These are phyloP conservation scores for Sylvilagus floridanus DNA, from an alignment of 2,797 vertebrate genomes.

Conservation along the genomic window DNA sequence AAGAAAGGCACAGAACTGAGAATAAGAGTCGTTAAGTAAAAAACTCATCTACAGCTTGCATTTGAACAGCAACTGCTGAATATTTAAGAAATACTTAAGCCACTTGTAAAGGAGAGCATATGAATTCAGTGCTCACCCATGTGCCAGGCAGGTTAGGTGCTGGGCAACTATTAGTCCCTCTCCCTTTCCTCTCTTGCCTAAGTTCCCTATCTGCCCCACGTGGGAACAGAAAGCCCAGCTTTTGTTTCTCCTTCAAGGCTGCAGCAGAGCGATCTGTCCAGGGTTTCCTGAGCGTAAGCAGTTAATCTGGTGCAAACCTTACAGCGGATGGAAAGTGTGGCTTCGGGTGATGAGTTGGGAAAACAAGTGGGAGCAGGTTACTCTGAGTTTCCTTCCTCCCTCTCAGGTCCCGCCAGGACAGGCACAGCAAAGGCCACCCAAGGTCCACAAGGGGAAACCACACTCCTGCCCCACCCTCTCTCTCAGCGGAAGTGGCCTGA, in stretches of 20 bases:
- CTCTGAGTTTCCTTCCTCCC: neutral
- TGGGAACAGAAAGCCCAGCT: neutral
- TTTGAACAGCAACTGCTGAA: neutral
- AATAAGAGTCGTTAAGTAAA: slow-evolving; percentile 50
- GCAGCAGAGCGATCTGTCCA: neutral
- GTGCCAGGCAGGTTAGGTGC: neutral
- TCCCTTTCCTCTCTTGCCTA: neutral
- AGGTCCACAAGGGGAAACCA: accelerated
- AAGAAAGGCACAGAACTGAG: slow-evolving; percentile 53
- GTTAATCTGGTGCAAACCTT: neutral
- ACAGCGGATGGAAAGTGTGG: neutral
- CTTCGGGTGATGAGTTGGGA: neutral
- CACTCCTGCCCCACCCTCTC: no score
- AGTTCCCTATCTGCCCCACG: neutral
- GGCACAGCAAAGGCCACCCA: neutral
- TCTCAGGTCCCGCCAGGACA: neutral
- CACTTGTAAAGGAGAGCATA: neutral
- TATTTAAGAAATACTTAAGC: slow-evolving; percentile 47
- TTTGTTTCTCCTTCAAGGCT: neutral
- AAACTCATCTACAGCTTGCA: slow-evolving; percentile 41
- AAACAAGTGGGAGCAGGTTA: neutral
- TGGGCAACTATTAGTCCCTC: neutral
- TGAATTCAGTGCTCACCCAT: neutral
- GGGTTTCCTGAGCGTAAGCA: neutral
- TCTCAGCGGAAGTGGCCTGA: neutral